phyloP scores from a whole-genome alignment of 2,888 invertebrate species.

The Trachelus iudaicus region DNA sequence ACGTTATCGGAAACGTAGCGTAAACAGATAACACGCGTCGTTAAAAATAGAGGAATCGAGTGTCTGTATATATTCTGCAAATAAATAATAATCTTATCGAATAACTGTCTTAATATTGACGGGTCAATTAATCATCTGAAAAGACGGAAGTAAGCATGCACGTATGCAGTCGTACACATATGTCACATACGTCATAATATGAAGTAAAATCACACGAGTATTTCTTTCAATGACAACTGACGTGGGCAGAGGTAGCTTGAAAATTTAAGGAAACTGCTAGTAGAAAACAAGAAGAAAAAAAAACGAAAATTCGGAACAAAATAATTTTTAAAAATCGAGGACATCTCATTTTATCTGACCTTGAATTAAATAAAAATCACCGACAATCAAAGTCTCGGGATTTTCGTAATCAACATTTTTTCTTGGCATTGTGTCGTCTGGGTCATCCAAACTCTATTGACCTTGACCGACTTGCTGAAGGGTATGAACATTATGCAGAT shows the following conservation, averaged over 20 bases:
- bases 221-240: background rate
- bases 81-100: background rate
- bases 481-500: background rate
- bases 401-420: background rate
- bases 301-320: background rate
- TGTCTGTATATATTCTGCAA: background rate
- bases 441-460: background rate
- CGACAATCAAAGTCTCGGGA: background rate
- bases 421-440: background rate
- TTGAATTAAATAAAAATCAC: background rate
- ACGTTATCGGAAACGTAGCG: background rate
- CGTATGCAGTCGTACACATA: background rate
- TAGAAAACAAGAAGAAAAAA: background rate
- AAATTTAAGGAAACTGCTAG: background rate
- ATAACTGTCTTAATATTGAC: background rate
- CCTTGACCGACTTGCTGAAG: background rate
- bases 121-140: background rate
- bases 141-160: background rate
- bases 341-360: background rate
- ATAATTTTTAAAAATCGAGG: background rate
- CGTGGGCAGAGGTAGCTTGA: background rate
- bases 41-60: background rate
- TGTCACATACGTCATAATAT: no score
- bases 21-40: background rate
- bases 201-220: background rate